These are phyloP conservation scores for Saccopteryx leptura DNA, from an alignment of 2,113 vertebrate genomes.

Conservation along the genomic window DNA sequence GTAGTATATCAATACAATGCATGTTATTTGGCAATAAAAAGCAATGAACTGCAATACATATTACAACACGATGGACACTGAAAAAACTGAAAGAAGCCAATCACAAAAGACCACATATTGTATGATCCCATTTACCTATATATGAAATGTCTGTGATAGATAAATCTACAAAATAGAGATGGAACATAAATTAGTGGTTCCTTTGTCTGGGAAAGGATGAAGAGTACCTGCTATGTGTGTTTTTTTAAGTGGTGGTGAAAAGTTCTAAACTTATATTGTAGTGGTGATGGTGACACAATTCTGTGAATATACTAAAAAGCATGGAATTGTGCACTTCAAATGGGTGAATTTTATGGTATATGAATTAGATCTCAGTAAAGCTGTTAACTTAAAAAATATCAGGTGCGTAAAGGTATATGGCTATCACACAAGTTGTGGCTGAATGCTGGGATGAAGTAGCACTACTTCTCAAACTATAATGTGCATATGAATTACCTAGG, in stretches of 20 bases:
- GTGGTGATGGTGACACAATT: no score
- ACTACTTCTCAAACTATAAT: not conserved
- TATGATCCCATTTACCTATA: not conserved
- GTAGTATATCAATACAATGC: not conserved
- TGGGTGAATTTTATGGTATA: no score
- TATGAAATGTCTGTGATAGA: not conserved
- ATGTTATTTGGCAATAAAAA: slow-evolving; percentile 21
- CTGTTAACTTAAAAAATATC: not conserved
- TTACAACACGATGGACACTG: not conserved
- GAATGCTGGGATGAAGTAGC: not conserved
- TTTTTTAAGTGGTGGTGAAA: not conserved
- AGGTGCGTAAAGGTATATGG: not conserved
- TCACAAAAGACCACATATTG: not conserved
- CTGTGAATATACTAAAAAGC: no score
- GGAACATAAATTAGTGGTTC: not conserved
- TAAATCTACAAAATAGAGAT: not conserved
- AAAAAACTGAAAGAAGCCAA: not conserved
- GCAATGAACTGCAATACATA: not conserved
- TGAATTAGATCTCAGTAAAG: not conserved
- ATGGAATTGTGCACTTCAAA: no score
- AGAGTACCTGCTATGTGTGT: not conserved
- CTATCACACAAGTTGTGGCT: not conserved
- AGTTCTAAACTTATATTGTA: not conserved
- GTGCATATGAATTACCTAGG: not conserved
- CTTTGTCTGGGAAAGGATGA: not conserved